A percentile compares a stretch with the other conserved stretches of the same genome.
Evolutionary conservation across 2,113 vertebrate genomes (phyloP).

Genomic region (Tapirus terrestris): DNA sequence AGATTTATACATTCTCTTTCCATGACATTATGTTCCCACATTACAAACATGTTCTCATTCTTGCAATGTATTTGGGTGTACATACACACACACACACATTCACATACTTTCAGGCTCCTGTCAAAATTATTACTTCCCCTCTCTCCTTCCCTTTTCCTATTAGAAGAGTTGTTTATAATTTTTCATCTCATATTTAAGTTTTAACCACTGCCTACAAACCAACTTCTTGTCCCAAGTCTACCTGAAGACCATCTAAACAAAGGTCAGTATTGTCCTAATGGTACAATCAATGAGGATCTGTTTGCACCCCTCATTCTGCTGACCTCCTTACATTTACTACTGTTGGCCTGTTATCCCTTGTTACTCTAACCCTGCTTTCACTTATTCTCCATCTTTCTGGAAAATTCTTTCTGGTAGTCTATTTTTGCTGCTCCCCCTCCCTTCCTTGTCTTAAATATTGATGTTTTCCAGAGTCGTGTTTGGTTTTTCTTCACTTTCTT

Average conservation of each 20-base stretch:
- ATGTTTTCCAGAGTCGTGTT: not conserved
- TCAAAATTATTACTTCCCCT: not conserved
- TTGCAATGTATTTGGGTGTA: not conserved
- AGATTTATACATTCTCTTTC: not conserved
- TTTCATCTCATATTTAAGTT: not conserved
- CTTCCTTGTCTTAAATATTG: not conserved
- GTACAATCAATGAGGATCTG: not conserved
- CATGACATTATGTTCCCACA: not conserved
- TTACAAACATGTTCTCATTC: not conserved
- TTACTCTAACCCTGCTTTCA: not conserved
- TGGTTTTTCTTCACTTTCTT: constrained; percentile 16
- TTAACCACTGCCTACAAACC: not conserved
- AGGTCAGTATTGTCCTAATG: not conserved
- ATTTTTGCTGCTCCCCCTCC: not conserved
- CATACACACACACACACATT: not conserved
- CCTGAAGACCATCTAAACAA: not conserved
- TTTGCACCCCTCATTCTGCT: not conserved
- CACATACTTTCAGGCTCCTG: not conserved
- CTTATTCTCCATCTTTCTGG: not conserved
- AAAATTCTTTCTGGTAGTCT: not conserved
- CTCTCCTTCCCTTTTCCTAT: not conserved
- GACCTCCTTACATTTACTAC: not conserved
- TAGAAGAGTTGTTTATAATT: not conserved
- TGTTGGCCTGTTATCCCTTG: not conserved
- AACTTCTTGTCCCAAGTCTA: not conserved